phyloP scores from a whole-genome alignment of 2,797 vertebrate genomes.

The Bucorvus abyssinicus region DNA sequence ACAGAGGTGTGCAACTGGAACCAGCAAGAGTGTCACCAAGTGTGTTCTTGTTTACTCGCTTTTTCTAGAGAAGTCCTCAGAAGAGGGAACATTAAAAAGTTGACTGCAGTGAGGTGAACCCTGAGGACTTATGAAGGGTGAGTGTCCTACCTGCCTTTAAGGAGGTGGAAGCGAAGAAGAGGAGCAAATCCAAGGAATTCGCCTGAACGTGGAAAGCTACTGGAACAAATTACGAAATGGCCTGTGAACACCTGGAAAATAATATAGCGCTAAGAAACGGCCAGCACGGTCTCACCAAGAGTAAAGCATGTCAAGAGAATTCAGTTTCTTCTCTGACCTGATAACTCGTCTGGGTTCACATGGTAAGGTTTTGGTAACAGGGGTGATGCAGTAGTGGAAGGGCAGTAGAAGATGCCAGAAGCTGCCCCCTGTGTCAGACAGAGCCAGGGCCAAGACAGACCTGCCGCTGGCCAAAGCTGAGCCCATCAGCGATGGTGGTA shows the following conservation, averaged over 20 bases:
- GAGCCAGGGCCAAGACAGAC: neutral
- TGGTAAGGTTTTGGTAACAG: neutral
- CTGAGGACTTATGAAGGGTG: neutral
- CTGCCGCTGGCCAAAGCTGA: accelerated
- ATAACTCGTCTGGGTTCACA: neutral
- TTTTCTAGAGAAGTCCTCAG: neutral
- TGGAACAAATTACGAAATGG: neutral
- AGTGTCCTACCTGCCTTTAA: neutral
- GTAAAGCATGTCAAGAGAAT: neutral
- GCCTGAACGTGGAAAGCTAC: neutral
- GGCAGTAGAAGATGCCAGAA: neutral
- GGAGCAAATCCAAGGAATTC: conserved; percentile 1
- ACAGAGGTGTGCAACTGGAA: neutral
- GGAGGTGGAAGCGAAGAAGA: neutral
- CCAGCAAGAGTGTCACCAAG: neutral
- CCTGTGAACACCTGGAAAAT: neutral
- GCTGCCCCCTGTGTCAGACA: accelerated
- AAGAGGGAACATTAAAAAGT: neutral
- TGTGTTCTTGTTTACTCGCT: neutral
- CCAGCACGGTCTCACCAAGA: neutral
- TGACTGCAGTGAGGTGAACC: neutral
- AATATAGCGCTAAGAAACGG: neutral
- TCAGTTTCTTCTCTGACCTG: neutral
- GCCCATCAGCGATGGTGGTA: accelerated
- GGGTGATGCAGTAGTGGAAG: neutral